Evolutionary conservation across 2,888 invertebrate genomes (phyloP).

Genomic region (Zelleria hepariella): DNA sequence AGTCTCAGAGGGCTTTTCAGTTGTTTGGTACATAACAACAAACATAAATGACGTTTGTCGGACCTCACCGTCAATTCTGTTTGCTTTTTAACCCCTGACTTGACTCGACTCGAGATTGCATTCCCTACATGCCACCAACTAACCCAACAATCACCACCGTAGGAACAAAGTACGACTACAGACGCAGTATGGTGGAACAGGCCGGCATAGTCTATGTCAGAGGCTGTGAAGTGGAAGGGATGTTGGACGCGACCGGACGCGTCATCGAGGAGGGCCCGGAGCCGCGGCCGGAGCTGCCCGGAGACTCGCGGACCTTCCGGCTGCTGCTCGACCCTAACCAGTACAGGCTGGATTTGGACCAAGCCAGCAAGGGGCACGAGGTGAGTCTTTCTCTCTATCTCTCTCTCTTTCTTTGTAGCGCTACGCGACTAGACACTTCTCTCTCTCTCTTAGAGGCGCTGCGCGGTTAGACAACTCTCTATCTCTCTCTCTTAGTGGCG

Average conservation of each 20-base stretch:
- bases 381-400: conserved; percentile 41
- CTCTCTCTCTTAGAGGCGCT: too few species aligned
- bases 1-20: too few species aligned
- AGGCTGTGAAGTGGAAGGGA: conserved; percentile 98
- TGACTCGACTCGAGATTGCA: too few species aligned
- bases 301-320: conserved; percentile 92
- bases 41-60: too few species aligned
- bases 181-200: conserved; percentile 91
- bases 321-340: conserved; percentile 98
- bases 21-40: too few species aligned
- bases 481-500: too few species aligned
- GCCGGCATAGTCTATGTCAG: conserved; percentile 92
- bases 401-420: not conserved
- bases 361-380: conserved; percentile 83
- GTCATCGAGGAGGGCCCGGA: conserved; percentile 98
- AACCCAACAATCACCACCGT: conserved; percentile 5
- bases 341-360: conserved; percentile 93
- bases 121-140: too few species aligned
- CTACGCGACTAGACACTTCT: too few species aligned
- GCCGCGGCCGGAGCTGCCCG: conserved; percentile 87
- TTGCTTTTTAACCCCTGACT: too few species aligned
- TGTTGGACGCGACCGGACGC: conserved; percentile 94
- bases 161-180: conserved; percentile 85
- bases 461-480: too few species aligned
- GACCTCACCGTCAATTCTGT: too few species aligned